Evolutionary conservation across 2,888 invertebrate species (phyloP), one percentile per base, ranked within the genome.

Genomic region (Dexiosoma caninum): DNA sequence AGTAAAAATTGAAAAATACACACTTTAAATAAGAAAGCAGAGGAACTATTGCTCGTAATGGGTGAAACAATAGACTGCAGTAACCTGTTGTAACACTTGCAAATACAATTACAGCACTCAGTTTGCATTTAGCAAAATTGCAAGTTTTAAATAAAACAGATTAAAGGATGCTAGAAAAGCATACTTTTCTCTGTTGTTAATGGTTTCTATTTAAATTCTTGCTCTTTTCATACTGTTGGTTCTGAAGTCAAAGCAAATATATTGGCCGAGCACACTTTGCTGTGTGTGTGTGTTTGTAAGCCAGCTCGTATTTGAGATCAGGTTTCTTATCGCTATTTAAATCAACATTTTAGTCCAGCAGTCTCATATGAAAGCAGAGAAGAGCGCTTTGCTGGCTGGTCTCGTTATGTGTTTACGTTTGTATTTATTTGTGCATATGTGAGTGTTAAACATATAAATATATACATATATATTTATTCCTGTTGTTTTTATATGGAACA

Each of bases 371-470:
- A 46, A 4, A 7, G 21, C 37, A 23, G 6, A 27, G 27, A 27
- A 1, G 9, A 16, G 19, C n/a, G n/a, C n/a, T n/a, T n/a, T n/a
- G n/a, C n/a, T n/a, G n/a, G n/a, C n/a, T 16, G 14, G 14, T 16
- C 1, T 6, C n/a, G 32, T 21, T 37, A 46, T 30, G 12, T 55
- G n/a, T 66, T 67, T 32, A 9, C 8, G 21, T 57, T 37, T 57
- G 40, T 42, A 8, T 46, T 46, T 66, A n/a, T 2, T 14, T 46
- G 8, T 19, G 6, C 16, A 12, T 14, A n/a, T 49, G 7, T 32
- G 7, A 55, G 70, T 70, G 53, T 77, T 55, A 62, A 69, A 46
- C 46, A 76, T 60, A 69, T n/a, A n/a, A n/a, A n/a, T n/a, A n/a
- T n/a, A n/a, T n/a, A n/a, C n/a, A n/a, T n/a, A n/a, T n/a, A n/a